A percentile compares a stretch with the other conserved stretches of the same genome.
Conservation (phyloP, 2,113 vertebrate species). For the Peromyscus polionotus region DNA sequence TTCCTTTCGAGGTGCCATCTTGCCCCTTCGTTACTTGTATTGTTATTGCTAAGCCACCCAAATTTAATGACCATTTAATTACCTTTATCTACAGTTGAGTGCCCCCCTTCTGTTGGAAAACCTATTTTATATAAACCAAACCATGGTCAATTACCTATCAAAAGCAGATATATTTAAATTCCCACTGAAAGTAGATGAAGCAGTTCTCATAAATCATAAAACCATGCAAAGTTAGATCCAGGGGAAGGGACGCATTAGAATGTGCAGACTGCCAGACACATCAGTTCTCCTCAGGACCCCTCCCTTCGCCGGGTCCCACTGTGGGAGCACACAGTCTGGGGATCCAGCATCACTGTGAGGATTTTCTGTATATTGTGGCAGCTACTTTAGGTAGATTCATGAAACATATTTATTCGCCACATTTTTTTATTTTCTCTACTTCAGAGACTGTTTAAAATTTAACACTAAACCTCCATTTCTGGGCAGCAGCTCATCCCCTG, state of each 20-base stretch:
- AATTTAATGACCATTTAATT: slow-evolving; percentile 82
- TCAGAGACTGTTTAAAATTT: neutral
- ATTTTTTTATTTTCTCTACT: slow-evolving; percentile 12
- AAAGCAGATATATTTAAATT: slow-evolving; percentile 80
- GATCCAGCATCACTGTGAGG: slow-evolving; percentile 12
- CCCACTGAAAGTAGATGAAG: slow-evolving; percentile 68
- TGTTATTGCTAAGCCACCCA: slow-evolving; percentile 71
- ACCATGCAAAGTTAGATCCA: slow-evolving; percentile 55
- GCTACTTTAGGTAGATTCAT: neutral
- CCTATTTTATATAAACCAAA: slow-evolving; percentile 77
- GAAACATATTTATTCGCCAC: neutral
- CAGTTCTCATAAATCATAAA: slow-evolving; percentile 76
- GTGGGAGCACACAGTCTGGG: neutral
- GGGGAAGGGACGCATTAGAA: neutral
- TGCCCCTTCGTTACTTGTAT: slow-evolving; percentile 48
- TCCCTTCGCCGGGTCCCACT: neutral
- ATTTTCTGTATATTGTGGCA: neutral
- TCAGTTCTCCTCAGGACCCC: neutral
- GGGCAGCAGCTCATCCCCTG: neutral
- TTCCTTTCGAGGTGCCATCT: slow-evolving; percentile 40
- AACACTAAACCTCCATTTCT: neutral
- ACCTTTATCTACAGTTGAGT: slow-evolving; percentile 80
- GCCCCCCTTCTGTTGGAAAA: slow-evolving; percentile 76
- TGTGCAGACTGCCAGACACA: slow-evolving; percentile 11
- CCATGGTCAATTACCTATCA: slow-evolving; percentile 80